A percentile compares a stretch with the other conserved stretches of the same genome.
Evolutionary conservation across 2,888 invertebrate genomes (phyloP).

Genomic region (Sesia apiformis): DNA sequence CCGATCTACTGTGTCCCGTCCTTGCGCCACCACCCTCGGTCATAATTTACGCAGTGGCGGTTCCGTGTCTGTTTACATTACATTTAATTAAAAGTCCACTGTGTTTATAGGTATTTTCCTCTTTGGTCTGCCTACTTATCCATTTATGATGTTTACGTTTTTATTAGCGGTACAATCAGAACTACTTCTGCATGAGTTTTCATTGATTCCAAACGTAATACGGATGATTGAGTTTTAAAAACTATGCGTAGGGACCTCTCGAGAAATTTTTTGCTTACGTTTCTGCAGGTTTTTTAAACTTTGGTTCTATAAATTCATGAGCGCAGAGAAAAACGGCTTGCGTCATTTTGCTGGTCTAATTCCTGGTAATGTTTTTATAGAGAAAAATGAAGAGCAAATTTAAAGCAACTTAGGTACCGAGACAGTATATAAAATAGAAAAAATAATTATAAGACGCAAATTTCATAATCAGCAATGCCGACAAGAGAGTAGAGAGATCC

Average conservation of each 20-base stretch:
- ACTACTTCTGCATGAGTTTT: constrained; percentile 1
- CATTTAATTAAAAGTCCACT: constrained; percentile 50
- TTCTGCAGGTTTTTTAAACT: too few relatives aligned
- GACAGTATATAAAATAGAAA: too few relatives aligned
- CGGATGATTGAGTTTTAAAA: neutral
- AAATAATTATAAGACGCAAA: too few relatives aligned
- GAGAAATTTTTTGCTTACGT: too few relatives aligned
- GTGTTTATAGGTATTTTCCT: constrained; percentile 24
- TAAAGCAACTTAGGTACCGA: too few relatives aligned
- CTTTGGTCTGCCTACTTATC: neutral
- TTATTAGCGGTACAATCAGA: neutral
- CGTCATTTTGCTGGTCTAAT: too few relatives aligned
- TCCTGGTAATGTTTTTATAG: too few relatives aligned
- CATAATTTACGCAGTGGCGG: constrained; percentile 31
- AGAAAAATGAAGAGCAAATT: too few relatives aligned
- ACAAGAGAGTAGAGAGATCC: too few relatives aligned
- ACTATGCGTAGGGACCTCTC: neutral
- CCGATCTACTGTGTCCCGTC: neutral
- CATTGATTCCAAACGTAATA: neutral
- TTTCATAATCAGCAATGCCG: too few relatives aligned
- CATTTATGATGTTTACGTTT: neutral
- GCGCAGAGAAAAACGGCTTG: too few relatives aligned
- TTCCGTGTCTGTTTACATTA: constrained; percentile 44
- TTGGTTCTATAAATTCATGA: too few relatives aligned
- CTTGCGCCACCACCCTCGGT: constrained; percentile 15